Base-by-base conservation (phyloP, 2,888 invertebrate species). In the Gastrophysa polygoni region DNA sequence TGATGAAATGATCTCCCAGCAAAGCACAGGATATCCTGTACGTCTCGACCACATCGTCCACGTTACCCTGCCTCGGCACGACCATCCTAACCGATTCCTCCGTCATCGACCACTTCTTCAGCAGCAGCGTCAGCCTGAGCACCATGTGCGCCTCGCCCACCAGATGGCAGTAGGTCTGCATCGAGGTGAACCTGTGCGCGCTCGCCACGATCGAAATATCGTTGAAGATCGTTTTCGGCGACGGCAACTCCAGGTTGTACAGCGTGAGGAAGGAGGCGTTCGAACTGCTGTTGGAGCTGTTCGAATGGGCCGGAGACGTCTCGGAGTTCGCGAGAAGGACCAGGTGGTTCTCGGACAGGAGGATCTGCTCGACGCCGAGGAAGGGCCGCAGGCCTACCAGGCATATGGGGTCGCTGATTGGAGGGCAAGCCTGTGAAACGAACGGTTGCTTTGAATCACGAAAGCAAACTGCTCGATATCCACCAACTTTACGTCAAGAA, bases 81-180 rank as follows among this genome's bases (percentile, higher is more conserved):
- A 76, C 70, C 29, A 76, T 66, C 54, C 75, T 77, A 0, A 81
- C 79, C 49, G 71, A 76, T 17, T 78, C 77, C 8, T 81, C 81
- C 2, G 72, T 72, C 52, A 76, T 70, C n/a, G 70, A 64, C 80
- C 80, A 82, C 63, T 76, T 74, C 43, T 75, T 75, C 20, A 83
- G 65, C 50, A 83, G 78, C 46, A 85, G 76, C 1, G 82, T 80
- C 24, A 84, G 76, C 60, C 87, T 81, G 16, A 92, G 79, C 71
- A 91, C 86, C 68, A 90, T 85, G 75, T 91, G 90, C 4, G 89
- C 89, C 79, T 92, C 92, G 70, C 87, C 86, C 74, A 92, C 81
- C 58, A 93, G 81, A 77, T 91, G 90, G 62, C 87, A 85, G 75
- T 91, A 91, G 1, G 89, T 89, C 38, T 87, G 84, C 1, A 88